Conservation (phyloP, 2,797 vertebrate species). For the Clamator glandarius region DNA sequence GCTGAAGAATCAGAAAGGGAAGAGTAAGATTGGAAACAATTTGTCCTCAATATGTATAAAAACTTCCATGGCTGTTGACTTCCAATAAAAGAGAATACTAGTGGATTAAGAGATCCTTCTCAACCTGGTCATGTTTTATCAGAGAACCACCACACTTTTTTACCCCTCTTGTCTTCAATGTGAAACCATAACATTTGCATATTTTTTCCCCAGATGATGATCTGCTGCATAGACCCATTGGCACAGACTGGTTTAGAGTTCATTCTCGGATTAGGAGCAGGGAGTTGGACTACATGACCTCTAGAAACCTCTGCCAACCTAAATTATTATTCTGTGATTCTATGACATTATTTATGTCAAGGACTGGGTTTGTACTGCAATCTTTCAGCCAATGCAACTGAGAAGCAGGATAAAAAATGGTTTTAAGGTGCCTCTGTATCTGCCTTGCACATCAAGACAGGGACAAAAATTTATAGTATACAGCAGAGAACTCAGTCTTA, state of each 20-base stretch:
- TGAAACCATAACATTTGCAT: not conserved
- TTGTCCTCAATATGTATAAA: not conserved
- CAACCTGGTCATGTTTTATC: not conserved
- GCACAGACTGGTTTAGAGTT: not conserved
- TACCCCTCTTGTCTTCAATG: rapidly evolving
- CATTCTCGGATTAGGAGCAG: not conserved
- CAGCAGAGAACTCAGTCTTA: not conserved
- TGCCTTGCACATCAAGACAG: not conserved
- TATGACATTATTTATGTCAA: not conserved
- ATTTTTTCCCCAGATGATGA: not conserved
- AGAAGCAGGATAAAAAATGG: not conserved
- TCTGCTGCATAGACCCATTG: not conserved
- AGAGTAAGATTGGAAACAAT: not conserved
- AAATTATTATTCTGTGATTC: not conserved
- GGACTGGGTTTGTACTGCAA: not conserved
- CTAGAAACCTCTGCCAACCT: not conserved
- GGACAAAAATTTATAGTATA: not conserved
- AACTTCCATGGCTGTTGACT: not conserved
- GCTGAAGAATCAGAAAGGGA: not conserved
- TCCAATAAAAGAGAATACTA: not conserved
- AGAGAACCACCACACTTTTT: not conserved
- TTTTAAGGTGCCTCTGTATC: not conserved
- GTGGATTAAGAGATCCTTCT: not conserved
- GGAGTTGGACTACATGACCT: not conserved
- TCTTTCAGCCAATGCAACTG: not conserved